These are phyloP conservation scores for Leuciscus waleckii DNA, from an alignment of 2,797 vertebrate genomes.

Conservation along the genomic window DNA sequence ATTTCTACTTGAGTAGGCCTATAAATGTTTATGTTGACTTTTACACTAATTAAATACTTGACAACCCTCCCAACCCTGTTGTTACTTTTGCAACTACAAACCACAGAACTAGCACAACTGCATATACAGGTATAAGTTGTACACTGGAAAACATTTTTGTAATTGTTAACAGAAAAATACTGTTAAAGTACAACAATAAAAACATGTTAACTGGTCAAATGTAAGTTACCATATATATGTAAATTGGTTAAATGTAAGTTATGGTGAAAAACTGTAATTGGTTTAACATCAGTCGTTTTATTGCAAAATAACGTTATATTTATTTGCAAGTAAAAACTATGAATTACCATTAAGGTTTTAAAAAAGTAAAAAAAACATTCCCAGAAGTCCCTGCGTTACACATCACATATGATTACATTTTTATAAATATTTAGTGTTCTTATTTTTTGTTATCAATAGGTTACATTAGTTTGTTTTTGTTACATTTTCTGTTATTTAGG, in stretches of 20 bases:
- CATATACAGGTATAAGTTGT: neutral
- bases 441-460: neutral
- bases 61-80: no score
- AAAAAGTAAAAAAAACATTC: neutral
- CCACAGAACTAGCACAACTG: neutral
- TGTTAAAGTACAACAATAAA: neutral
- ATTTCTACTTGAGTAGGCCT: neutral
- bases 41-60: neutral
- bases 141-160: neutral
- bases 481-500: neutral
- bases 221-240: no score
- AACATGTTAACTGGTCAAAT: neutral
- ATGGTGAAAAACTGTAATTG: neutral
- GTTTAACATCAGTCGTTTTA: neutral
- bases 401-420: neutral
- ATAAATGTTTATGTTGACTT: neutral
- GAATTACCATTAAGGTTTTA: neutral
- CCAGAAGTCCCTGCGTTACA: neutral
- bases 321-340: neutral
- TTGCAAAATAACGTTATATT: neutral
- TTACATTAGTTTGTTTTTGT: neutral
- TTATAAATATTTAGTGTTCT: neutral
- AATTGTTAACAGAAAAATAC: neutral
- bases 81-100: neutral
- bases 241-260: neutral